Conservation (phyloP, 1,140 invertebrate genomes). For the Drosophila tsacasi region DNA sequence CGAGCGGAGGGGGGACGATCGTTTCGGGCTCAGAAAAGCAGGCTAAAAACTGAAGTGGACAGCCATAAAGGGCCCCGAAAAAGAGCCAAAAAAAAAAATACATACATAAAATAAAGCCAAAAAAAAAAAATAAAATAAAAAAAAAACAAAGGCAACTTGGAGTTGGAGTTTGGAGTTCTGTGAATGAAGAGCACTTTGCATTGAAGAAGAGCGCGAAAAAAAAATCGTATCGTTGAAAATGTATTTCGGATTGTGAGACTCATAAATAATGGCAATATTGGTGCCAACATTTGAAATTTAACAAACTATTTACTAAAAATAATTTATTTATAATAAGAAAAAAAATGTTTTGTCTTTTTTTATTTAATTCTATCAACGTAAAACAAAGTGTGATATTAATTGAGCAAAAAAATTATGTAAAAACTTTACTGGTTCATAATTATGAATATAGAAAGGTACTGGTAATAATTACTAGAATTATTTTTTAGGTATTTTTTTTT, state of each 20-base stretch:
- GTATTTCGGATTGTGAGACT: slow-evolving; percentile 34
- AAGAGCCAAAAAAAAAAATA: slow-evolving; percentile 30
- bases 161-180: slow-evolving; percentile 59
- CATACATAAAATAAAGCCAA: slow-evolving; percentile 4
- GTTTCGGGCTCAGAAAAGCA: slow-evolving; percentile 26
- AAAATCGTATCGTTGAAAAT: slow-evolving; percentile 10
- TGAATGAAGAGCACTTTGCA: slow-evolving; percentile 82
- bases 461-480: no score
- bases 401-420: no score
- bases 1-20: slow-evolving; percentile 23
- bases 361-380: no score
- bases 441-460: no score
- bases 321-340: no score
- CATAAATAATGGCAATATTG: slow-evolving; percentile 41
- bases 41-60: slow-evolving; percentile 37
- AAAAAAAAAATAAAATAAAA: slow-evolving; percentile 6
- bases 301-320: no score
- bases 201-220: slow-evolving; percentile 51
- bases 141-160: slow-evolving; percentile 10
- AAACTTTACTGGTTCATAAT: no score
- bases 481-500: no score
- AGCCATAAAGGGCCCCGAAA: slow-evolving; percentile 24
- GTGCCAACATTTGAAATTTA: neutral
- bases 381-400: no score
- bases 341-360: no score